Evolutionary conservation across 2,797 vertebrate species (phyloP).

Genomic region (Peromyscus attwateri): DNA sequence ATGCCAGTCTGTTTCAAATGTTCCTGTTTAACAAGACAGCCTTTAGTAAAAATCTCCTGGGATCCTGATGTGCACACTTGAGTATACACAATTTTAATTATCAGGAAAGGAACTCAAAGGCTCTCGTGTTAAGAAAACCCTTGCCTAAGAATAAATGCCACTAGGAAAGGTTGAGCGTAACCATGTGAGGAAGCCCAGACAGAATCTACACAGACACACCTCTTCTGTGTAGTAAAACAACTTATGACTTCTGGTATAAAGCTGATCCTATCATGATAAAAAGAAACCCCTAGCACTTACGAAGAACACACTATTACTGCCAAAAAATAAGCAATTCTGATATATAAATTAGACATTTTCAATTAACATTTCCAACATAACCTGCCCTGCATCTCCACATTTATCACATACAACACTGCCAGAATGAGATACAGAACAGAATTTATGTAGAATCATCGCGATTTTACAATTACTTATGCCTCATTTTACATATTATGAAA

Average conservation of each 20-base stretch:
- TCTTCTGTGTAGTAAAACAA: slow-evolving; percentile 22
- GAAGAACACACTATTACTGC: background rate
- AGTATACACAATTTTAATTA: slow-evolving; percentile 23
- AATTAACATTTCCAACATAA: background rate
- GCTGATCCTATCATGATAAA: background rate
- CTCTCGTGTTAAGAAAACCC: background rate
- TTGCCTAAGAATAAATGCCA: slow-evolving; percentile 27
- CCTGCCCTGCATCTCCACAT: background rate
- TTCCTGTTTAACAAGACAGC: slow-evolving; percentile 71
- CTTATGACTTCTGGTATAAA: background rate
- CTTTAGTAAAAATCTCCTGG: slow-evolving; percentile 35
- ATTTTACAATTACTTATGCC: background rate
- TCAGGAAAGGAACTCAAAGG: slow-evolving; percentile 31
- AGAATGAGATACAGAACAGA: background rate
- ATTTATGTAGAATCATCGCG: background rate
- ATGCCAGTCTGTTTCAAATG: background rate
- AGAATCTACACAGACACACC: background rate
- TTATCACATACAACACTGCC: background rate
- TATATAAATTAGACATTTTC: background rate
- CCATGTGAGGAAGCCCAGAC: background rate
- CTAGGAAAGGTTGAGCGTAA: slow-evolving; percentile 35
- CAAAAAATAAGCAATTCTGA: background rate
- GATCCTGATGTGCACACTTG: background rate
- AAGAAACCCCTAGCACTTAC: slow-evolving; percentile 56
- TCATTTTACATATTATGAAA: slow-evolving; percentile 45